phyloP scores from a whole-genome alignment of 2,113 vertebrate species.

The Hirundichthys speculiger region DNA sequence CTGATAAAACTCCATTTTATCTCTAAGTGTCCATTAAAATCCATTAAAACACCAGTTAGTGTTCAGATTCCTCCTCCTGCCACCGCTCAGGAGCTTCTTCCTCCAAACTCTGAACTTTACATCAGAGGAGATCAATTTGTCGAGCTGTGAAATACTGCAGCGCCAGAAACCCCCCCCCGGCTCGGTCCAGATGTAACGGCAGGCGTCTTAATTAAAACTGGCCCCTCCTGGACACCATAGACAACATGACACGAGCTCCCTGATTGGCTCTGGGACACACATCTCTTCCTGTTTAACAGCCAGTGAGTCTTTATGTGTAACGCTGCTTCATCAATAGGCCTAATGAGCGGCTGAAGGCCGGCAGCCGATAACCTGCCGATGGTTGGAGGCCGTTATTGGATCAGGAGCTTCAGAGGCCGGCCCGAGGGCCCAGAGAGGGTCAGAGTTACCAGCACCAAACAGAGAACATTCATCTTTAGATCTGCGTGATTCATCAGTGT shows the following conservation, averaged over 20 bases:
- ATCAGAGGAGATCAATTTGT: slow-evolving; percentile 38
- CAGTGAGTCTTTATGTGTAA: slow-evolving; percentile 53
- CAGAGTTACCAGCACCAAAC: not conserved
- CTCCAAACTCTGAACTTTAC: slow-evolving; percentile 6
- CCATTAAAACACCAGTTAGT: no score
- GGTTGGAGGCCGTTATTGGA: slow-evolving; percentile 32
- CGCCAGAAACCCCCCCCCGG: slow-evolving; percentile 26
- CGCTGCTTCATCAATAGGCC: slow-evolving; percentile 49
- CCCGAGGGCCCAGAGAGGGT: not conserved
- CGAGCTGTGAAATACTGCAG: slow-evolving; percentile 53
- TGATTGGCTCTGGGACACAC: slow-evolving; percentile 71
- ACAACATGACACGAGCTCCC: slow-evolving; percentile 61
- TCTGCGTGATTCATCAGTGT: no score
- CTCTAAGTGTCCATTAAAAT: no score
- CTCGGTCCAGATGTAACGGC: slow-evolving; percentile 6
- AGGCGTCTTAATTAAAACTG: slow-evolving; percentile 63
- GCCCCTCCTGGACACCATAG: slow-evolving; percentile 55
- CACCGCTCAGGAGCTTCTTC: no score
- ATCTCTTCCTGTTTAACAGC: slow-evolving; percentile 71
- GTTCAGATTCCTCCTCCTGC: no score
- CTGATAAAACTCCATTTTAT: no score
- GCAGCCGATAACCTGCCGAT: slow-evolving; percentile 41
- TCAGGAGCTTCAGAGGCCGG: slow-evolving; percentile 18
- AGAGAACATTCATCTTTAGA: no score
- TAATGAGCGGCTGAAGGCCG: slow-evolving; percentile 53